phyloP scores from a whole-genome alignment of 2,888 invertebrate genomes.

The Parnassius glacialis region DNA sequence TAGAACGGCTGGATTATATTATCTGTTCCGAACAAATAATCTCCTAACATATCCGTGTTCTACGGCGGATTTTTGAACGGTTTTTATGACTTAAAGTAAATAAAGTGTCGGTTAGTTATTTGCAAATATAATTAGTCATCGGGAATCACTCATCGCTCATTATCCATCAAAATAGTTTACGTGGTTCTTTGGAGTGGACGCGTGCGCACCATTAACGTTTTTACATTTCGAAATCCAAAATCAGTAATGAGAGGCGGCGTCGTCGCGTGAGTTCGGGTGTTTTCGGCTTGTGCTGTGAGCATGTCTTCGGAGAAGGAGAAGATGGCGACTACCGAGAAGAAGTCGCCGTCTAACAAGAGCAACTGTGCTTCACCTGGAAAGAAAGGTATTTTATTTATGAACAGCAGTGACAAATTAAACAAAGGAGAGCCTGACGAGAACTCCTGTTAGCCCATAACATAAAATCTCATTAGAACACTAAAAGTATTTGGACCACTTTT shows the following conservation, averaged over 20 bases:
- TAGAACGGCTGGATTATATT: conserved; percentile 30
- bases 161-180: conserved; percentile 52
- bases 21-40: conserved; percentile 37
- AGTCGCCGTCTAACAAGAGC: conserved; percentile 73
- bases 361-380: conserved; percentile 76
- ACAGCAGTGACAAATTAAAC: too few relatives aligned
- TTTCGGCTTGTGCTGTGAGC: conserved; percentile 45
- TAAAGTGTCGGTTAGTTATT: conserved; percentile 58
- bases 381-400: conserved; percentile 59
- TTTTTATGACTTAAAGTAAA: conserved; percentile 58
- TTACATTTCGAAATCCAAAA: conserved; percentile 34
- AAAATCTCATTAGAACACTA: too few relatives aligned
- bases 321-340: conserved; percentile 71
- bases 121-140: conserved; percentile 63
- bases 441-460: too few relatives aligned
- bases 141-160: conserved; percentile 62
- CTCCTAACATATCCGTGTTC: conserved; percentile 44
- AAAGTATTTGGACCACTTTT: too few relatives aligned
- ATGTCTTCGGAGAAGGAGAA: conserved; percentile 76
- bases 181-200: conserved; percentile 56
- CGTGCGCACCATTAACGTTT: conserved; percentile 37
- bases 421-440: too few relatives aligned
- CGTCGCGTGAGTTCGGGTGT: conserved; percentile 52
- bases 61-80: conserved; percentile 40
- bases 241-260: conserved; percentile 65